Base-by-base conservation (phyloP, 2,888 invertebrate species). In the Caenorhabditis auriculariae region DNA sequence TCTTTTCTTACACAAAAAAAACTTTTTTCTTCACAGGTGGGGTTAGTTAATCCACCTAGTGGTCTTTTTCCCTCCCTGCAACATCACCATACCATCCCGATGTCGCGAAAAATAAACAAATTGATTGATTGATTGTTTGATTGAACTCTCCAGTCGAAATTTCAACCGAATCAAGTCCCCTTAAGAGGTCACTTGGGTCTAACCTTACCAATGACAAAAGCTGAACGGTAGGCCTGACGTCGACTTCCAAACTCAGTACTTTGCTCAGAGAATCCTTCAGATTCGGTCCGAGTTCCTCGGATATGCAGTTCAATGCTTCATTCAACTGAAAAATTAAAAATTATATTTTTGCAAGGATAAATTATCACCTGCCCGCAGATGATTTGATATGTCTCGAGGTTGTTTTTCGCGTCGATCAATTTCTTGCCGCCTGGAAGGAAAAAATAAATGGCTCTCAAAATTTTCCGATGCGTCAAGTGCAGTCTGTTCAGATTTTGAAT, bases 351-450 rank as follows among this genome's bases (percentile, higher is more conserved):
- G n/a, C 6, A n/a, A n/a, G n/a, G n/a, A n/a, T n/a, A n/a, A n/a
- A n/a, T n/a, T n/a, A n/a, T 26, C 45, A 95, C 95, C 86, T 87
- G 86, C 82, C 93, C 93, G 60, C 93, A 85, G 85, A 93, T 93
- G 83, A 91, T 93, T 78, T 89, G 84, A 84, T 95, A 95, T 62
- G 89, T 87, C 66, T 91, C 88, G 42, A 89, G 88, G 77, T 90
- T 93, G 84, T 93, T 90, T 82, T 90, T 90, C 15, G 94, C 90
- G 82, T 92, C 91, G 66, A 96, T 89, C 39, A 96, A 86, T 0
- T 91, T 88, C 71, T 88, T 88, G 32, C 96, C 95, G 64, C 88
- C 87, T 63, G 58, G 24, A 61, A 27, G n/a, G n/a, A n/a, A 1
- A 53, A 38, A 26, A 15, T n/a, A n/a, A n/a, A n/a, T 41, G n/a